These are phyloP conservation scores for Dicrurus megarhynchus DNA, from an alignment of 2,113 vertebrate genomes.

Conservation along the genomic window DNA sequence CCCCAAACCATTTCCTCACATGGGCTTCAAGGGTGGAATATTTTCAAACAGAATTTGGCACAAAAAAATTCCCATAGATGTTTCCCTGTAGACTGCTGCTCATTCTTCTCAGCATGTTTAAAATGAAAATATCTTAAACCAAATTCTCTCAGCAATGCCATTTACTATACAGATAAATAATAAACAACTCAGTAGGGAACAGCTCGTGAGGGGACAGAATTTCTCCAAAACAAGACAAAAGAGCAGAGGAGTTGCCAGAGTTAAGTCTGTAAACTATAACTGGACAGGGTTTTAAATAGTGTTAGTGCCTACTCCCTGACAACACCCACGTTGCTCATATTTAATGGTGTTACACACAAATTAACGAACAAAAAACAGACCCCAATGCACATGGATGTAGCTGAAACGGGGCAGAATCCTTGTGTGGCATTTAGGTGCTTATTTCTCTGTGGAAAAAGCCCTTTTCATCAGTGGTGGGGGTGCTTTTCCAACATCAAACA, in stretches of 20 bases:
- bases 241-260: neutral
- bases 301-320: neutral
- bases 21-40: neutral
- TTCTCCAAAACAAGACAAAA: neutral
- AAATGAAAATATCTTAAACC: neutral
- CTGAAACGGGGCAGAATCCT: neutral
- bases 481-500: constrained; percentile 90
- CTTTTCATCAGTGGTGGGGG: constrained; percentile 95
- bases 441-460: constrained; percentile 98
- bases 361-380: neutral
- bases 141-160: neutral
- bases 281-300: neutral
- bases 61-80: neutral
- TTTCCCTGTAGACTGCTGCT: neutral
- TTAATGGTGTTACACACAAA: neutral
- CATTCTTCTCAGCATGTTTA: too few relatives aligned
- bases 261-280: neutral
- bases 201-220: neutral
- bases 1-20: neutral
- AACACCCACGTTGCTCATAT: neutral
- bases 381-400: neutral
- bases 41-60: neutral
- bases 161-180: constrained; percentile 53
- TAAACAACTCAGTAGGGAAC: neutral
- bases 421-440: neutral